Evolutionary conservation across 1,140 invertebrate species (phyloP), one percentile per base, ranked within the genome.

Genomic region (Drosophila nebulosa): DNA sequence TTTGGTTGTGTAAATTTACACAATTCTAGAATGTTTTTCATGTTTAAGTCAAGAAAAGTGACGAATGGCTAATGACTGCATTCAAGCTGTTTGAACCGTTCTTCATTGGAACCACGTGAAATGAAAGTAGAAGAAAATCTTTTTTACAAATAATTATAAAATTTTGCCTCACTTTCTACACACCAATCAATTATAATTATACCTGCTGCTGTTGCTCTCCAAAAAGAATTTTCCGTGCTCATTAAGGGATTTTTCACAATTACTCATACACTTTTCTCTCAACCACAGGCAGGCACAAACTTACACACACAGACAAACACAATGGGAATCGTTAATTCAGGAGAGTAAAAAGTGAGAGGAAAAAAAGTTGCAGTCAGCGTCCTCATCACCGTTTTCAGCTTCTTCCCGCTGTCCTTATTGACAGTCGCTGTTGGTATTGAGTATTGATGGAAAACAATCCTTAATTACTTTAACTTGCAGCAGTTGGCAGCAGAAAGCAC

Each of bases 321-420:
- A 74, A 74, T 74, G 57, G 51, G 51, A 57, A 51, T 74, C 64
- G 72, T 68, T 74, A 74, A 73, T 62, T 64, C 64, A 66, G 27
- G 14, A 73, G 46, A 18, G n/a, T 12, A 12, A 42, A 39, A 42
- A 26, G 16, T 55, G n/a, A n/a, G n/a, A n/a, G n/a, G n/a, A n/a
- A n/a, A n/a, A 57, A 57, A 50, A 63, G 50, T 39, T 74, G 62
- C 71, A 74, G 56, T 74, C 74, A 14, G 18, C 18, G 27, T 24
- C 5, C 14, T 27, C 6, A 22, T 42, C n/a, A 26, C 2, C n/a
- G 10, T n/a, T 42, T 16, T 12, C 22, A 12, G 9, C 10, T 26
- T 61, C 64, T 74, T 61, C 50, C 68, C 62, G 68, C 67, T 74
- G 72, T 72, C 50, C 64, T 74, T 74, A 74, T 74, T 74, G 71